A percentile compares a stretch with the other conserved stretches of the same genome.
Evolutionary conservation across 2,888 invertebrate genomes (phyloP).

Genomic region (Drosophila lutescens): DNA sequence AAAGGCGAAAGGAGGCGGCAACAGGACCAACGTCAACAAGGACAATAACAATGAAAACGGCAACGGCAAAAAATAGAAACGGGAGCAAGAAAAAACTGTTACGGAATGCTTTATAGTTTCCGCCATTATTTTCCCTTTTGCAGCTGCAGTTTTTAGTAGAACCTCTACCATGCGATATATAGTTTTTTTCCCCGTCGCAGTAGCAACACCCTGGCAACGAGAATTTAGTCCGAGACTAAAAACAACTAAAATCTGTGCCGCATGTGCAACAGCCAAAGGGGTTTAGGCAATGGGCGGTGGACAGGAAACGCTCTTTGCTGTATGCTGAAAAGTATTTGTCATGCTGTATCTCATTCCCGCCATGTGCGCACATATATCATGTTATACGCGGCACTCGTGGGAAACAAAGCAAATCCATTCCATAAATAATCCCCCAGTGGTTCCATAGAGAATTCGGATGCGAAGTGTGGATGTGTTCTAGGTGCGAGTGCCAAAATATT

Average conservation of each 20-base stretch:
- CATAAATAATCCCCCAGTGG: slow-evolving; percentile 39
- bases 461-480: neutral
- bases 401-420: slow-evolving; percentile 44
- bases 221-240: slow-evolving; percentile 41
- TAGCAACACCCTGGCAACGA: slow-evolving; percentile 30
- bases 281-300: slow-evolving; percentile 11
- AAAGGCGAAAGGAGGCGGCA: slow-evolving; percentile 53
- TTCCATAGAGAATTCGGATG: neutral
- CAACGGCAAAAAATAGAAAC: slow-evolving; percentile 64
- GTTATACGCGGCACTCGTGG: slow-evolving; percentile 36
- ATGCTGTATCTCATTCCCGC: slow-evolving; percentile 44
- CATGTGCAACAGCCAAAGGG: slow-evolving; percentile 46
- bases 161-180: slow-evolving; percentile 11
- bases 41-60: slow-evolving; percentile 51
- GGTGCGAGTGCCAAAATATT: slow-evolving; percentile 35
- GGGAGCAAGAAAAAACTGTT: slow-evolving; percentile 50
- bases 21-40: slow-evolving; percentile 56
- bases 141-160: slow-evolving; percentile 55
- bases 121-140: slow-evolving; percentile 53
- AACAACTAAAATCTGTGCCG: slow-evolving; percentile 49
- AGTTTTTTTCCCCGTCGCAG: slow-evolving; percentile 1
- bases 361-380: slow-evolving; percentile 34
- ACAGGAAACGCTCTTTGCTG: slow-evolving; percentile 42
- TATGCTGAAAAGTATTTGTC: slow-evolving; percentile 46
- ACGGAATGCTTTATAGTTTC: slow-evolving; percentile 74